These are phyloP conservation scores for Yasuhikotakia modesta DNA, from an alignment of 2,797 vertebrate species.

Conservation along the genomic window DNA sequence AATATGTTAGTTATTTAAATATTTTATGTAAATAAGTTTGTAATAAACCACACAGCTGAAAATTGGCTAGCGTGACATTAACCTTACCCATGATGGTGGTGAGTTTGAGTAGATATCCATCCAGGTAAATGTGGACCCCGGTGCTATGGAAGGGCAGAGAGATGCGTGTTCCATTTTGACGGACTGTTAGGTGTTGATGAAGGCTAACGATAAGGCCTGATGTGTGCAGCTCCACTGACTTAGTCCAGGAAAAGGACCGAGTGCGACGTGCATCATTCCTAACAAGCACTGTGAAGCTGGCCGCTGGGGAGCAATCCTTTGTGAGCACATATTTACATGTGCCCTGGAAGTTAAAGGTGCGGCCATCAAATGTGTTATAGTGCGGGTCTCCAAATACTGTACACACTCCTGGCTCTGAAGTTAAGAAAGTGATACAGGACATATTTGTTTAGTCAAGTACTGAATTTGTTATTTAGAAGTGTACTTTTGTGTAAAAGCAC, in stretches of 20 bases:
- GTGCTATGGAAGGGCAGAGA: constrained; percentile 89
- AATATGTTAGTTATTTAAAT: too few relatives aligned
- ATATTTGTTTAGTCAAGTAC: neutral
- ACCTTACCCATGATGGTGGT: constrained; percentile 88
- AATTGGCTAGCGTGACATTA: neutral
- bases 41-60: neutral
- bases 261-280: constrained; percentile 94
- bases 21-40: too few relatives aligned
- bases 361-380: constrained; percentile 98
- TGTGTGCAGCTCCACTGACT: constrained; percentile 89
- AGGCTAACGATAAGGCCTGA: constrained; percentile 84
- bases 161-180: constrained; percentile 90
- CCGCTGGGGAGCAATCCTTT: constrained; percentile 86
- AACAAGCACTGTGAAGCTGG: constrained; percentile 93
- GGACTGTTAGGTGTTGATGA: constrained; percentile 94
- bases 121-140: constrained; percentile 89
- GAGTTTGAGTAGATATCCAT: constrained; percentile 95
- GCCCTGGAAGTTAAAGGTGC: constrained; percentile 99
- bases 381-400: constrained; percentile 98
- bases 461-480: neutral
- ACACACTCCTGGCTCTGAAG: constrained; percentile 94
- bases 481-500: neutral
- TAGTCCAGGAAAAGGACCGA: constrained; percentile 97
- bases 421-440: constrained; percentile 30
- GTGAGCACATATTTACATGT: constrained; percentile 97